Base-by-base conservation (phyloP, 1,140 invertebrate species). In the Bombus ignitus region DNA sequence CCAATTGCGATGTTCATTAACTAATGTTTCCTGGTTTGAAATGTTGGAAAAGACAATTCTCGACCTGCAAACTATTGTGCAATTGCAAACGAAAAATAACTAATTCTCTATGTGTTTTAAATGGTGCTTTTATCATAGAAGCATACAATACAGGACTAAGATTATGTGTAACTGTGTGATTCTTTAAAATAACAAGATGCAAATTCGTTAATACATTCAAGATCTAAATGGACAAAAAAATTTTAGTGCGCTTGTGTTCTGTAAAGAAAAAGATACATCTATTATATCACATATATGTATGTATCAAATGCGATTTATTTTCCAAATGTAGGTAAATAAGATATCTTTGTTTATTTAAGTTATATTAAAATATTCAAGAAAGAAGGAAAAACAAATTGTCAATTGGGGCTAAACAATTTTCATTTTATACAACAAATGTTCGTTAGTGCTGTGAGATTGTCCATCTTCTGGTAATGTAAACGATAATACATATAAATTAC, bases 21-120 rank as follows among this genome's bases (percentile, higher is more conserved):
- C 92, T 18, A 95, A 92, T 59, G 91, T 93, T 39, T 95, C 94
- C 12, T 95, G 95, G 94, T 90, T 95, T 5, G 95, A 95, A 66
- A 94, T 95, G 93, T 90, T 95, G 74, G 95, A 95, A 81, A 95
- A 95, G 83, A 95, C 95, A 68, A 95, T 95, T 66, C 83, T 90
- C 12, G 95, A 94, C 89, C 85, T 95, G 65, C 94, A 95, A 82
- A 91, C 93, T 80, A 94, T 94, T 70, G 94, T 95, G 87, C 93
- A 94, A 90, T 92, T 95, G 85, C 94, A 95, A 91, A 89, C 92
- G 39, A 94, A 94, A 82, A 94, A 91, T 88, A 91, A 92, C 88
- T 93, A 91, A 88, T 75, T 87, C 44, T 81, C 66, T 87, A 76
- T 18, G 75, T 80, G 42, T 76, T 87, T 80, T 32, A 37, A 88